These are phyloP conservation scores for Cheilosia scutellata DNA, from an alignment of 2,888 invertebrate species.

Conservation along the genomic window DNA sequence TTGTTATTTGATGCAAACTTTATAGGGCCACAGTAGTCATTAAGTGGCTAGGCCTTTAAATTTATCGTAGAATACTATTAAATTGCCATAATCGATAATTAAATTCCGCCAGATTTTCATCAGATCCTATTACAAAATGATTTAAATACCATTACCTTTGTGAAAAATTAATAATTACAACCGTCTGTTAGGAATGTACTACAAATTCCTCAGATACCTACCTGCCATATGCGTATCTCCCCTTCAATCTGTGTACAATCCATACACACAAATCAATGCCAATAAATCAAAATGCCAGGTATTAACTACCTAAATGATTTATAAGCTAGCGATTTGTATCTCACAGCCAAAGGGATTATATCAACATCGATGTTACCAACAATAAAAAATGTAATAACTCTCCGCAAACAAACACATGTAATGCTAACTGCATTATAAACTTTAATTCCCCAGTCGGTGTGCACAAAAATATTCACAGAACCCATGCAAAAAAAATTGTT, in stretches of 20 bases:
- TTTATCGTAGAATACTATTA: too few species aligned
- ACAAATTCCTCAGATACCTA: conserved; percentile 1
- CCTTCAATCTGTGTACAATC: background rate
- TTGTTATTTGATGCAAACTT: background rate
- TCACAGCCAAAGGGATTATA: background rate
- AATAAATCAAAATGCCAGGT: conserved; percentile 17
- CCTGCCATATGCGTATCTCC: background rate
- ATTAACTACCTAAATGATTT: conserved; percentile 15
- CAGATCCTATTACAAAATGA: background rate
- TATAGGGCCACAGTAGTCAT: background rate
- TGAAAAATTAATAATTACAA: conserved; percentile 7
- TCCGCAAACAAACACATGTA: too few species aligned
- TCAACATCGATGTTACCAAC: too few species aligned
- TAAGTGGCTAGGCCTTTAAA: background rate
- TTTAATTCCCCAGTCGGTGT: too few species aligned
- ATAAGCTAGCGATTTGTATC: conserved; percentile 15
- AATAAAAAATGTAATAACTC: too few species aligned
- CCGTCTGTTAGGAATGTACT: background rate
- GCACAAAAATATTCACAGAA: too few species aligned
- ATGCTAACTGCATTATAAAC: too few species aligned
- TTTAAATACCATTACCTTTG: background rate
- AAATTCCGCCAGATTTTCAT: background rate
- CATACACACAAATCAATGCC: conserved; percentile 15
- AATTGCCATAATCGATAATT: too few species aligned
- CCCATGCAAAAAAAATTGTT: too few species aligned